Base-by-base conservation (phyloP, 2,113 vertebrate species). In the Lophura nycthemera region DNA sequence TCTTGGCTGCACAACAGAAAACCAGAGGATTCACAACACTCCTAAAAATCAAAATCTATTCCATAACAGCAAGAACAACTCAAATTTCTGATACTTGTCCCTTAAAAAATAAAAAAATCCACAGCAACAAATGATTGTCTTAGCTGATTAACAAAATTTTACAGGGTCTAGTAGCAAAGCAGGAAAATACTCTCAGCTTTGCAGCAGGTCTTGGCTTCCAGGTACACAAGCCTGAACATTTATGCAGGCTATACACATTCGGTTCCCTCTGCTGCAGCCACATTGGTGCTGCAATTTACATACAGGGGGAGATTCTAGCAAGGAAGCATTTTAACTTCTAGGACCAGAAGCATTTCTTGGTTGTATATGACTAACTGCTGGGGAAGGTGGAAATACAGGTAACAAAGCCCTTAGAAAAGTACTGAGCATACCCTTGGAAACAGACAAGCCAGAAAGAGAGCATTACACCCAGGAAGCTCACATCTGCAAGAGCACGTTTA, bases 1-100 rank as follows among this genome's bases (percentile, higher is more conserved):
- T 92, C 64, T 82, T 79, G 78, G 81, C 92, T 76, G 40, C 27
- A 65, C 48, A 87, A 82, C 25, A 75, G 48, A 54, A 87, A 84
- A 36, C 22, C n/a, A 70, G 85, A 93, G n/a, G 64, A 34, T 95
- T 83, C 71, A 36, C 17, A 85, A 85, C 20, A 19, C 38, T 86
- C 38, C 61, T 76, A 85, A 88, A 88, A 86, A 83, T 32, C 29
- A 83, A 91, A 93, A 83, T 2, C 14, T 40, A 48, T 36, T 64
- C 75, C 38, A 86, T 76, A 21, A 60, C 52, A 81, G 38, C 30
- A 86, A 16, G 34, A 89, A 66, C 50, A 83, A 66, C 40, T 75
- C 76, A 67, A 6, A 67, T 10, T 60, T 78, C 38, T 60, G 34
- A 80, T 30, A 42, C 16, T 45, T 72, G 71, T 54, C n/a, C 45